phyloP scores from a whole-genome alignment of 1,140 invertebrate species.

The Drosophila melanica region DNA sequence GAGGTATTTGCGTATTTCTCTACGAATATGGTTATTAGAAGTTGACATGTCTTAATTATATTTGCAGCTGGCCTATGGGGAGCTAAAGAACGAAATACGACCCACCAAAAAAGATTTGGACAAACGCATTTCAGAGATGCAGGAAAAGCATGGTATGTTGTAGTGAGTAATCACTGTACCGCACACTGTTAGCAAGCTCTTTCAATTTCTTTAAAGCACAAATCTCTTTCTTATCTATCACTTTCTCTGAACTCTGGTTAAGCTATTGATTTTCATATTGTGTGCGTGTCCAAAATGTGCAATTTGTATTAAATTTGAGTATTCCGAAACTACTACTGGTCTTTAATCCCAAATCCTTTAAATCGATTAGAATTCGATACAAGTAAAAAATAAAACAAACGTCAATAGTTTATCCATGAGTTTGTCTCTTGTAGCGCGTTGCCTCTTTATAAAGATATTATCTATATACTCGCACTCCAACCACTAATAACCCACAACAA shows the following conservation, averaged over 20 bases:
- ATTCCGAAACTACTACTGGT: neutral
- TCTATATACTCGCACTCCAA: slow-evolving; percentile 43
- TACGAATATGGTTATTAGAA: neutral
- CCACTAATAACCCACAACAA: slow-evolving; percentile 67
- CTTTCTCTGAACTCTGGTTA: slow-evolving; percentile 84
- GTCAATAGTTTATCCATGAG: slow-evolving; percentile 88
- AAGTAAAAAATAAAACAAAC: slow-evolving; percentile 22
- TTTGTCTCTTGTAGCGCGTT: slow-evolving; percentile 73
- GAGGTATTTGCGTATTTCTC: slow-evolving; percentile 85
- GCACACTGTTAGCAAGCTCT: neutral
- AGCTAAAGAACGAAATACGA: slow-evolving; percentile 86
- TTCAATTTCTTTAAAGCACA: neutral
- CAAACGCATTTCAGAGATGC: slow-evolving; percentile 90
- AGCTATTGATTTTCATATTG: slow-evolving; percentile 86
- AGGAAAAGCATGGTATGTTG: slow-evolving; percentile 90
- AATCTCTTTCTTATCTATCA: slow-evolving; percentile 21
- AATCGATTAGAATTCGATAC: slow-evolving; percentile 10
- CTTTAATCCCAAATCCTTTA: slow-evolving; percentile 7
- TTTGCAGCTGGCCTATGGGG: slow-evolving; percentile 79
- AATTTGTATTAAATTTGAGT: slow-evolving; percentile 12
- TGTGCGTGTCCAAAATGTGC: slow-evolving; percentile 27
- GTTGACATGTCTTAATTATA: neutral
- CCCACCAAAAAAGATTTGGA: slow-evolving; percentile 88
- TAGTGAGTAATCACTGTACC: neutral
- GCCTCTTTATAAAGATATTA: slow-evolving; percentile 25